Conservation (phyloP, 2,797 vertebrate species). For the Molossus alvarezi region DNA sequence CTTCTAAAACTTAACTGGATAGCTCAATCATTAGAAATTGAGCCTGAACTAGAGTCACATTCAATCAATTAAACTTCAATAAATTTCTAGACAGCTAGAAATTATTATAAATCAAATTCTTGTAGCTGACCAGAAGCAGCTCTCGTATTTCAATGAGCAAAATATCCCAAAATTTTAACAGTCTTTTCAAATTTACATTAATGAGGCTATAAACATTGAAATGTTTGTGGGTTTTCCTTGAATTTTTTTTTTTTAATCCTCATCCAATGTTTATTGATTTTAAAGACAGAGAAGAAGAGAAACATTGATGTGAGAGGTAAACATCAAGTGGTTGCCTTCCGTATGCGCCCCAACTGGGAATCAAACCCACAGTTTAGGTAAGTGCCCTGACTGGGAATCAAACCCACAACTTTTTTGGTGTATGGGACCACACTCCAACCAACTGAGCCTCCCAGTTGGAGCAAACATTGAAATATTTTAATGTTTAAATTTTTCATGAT, state of each 20-base stretch:
- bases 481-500: constrained; percentile 21
- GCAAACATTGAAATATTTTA: constrained; percentile 46
- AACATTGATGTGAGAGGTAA: background rate
- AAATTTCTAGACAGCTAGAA: constrained; percentile 30
- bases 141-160: background rate
- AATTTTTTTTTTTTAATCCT: background rate
- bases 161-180: constrained; percentile 36
- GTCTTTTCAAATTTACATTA: constrained; percentile 30
- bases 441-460: background rate
- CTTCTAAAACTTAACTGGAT: constrained; percentile 31
- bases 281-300: background rate
- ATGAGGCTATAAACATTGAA: background rate
- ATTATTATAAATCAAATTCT: constrained; percentile 67
- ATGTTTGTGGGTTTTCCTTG: background rate
- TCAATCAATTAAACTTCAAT: constrained; percentile 11
- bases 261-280: background rate
- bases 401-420: background rate
- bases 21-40: constrained; percentile 28
- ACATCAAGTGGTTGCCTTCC: background rate
- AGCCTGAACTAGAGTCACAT: background rate
- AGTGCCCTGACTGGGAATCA: background rate
- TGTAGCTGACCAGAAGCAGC: background rate
- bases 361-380: background rate
- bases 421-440: background rate
- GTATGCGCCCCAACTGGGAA: background rate